Evolutionary conservation across 1,140 invertebrate species (phyloP).

Genomic region (Potamilus streckersoni): DNA sequence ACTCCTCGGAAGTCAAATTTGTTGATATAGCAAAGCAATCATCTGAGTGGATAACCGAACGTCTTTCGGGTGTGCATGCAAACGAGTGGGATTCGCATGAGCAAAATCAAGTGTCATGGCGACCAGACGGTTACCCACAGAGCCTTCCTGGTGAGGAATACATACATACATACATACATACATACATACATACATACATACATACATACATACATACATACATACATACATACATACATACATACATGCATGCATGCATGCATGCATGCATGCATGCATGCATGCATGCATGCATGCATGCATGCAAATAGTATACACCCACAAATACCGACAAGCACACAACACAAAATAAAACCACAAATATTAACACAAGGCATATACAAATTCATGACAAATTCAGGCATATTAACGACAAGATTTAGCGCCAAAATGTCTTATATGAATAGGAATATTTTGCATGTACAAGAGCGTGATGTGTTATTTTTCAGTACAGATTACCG

Average conservation of each 20-base stretch:
- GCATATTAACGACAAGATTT: not conserved
- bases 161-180: not conserved
- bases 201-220: no score
- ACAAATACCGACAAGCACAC: not conserved
- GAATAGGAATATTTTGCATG: not conserved
- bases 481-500: no score
- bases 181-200: no score
- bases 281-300: no score
- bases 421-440: not conserved
- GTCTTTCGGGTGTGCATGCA: slow-evolving; percentile 11
- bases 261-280: no score
- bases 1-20: slow-evolving; percentile 50
- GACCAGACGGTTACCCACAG: slow-evolving; percentile 46
- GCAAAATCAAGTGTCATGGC: slow-evolving; percentile 38
- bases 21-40: slow-evolving; percentile 48
- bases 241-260: no score
- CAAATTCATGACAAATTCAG: not conserved
- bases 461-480: not conserved
- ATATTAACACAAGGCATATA: not conserved
- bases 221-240: no score
- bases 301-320: rapidly evolving
- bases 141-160: slow-evolving; percentile 31
- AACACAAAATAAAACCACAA: not conserved
- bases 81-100: slow-evolving; percentile 47
- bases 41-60: slow-evolving; percentile 43